phyloP scores from a whole-genome alignment of 2,888 invertebrate genomes.

The Macrosoma leucophasiata region DNA sequence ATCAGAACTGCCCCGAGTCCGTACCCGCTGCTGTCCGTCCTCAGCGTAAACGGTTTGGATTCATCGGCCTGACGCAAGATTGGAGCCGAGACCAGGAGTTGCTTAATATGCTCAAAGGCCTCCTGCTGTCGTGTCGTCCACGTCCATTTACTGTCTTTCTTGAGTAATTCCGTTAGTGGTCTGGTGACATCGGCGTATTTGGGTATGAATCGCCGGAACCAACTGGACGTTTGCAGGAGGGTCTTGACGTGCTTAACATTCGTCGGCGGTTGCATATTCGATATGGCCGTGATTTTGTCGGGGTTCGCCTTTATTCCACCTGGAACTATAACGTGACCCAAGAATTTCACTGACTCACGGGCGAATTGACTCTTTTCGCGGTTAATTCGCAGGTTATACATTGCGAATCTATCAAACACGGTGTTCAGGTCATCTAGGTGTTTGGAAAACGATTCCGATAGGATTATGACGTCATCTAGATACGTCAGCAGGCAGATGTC shows the following conservation, averaged over 20 bases:
- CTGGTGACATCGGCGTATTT: conserved; percentile 23
- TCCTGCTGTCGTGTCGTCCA: conserved; percentile 13
- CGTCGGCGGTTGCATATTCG: not conserved
- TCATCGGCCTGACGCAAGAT: conserved; percentile 23
- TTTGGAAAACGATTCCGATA: conserved; percentile 26
- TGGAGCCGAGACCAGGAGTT: conserved; percentile 2
- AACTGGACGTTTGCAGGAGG: conserved; percentile 30
- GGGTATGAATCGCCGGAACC: conserved; percentile 30
- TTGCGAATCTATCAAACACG: conserved; percentile 27
- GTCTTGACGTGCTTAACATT: conserved; percentile 24
- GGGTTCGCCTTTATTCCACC: conserved; percentile 30
- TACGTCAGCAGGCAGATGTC: conserved; percentile 15
- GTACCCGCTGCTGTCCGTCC: conserved; percentile 34
- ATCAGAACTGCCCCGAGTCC: conserved; percentile 21
- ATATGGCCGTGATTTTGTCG: conserved; percentile 28
- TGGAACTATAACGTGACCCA: conserved; percentile 32
- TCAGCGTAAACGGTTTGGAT: conserved; percentile 27
- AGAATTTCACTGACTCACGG: conserved; percentile 30
- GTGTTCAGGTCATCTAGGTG: conserved; percentile 30
- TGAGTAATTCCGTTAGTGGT: conserved; percentile 25
- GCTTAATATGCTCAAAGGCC: conserved; percentile 76
- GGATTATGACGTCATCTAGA: conserved; percentile 24
- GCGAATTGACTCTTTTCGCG: conserved; percentile 32
- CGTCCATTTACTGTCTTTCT: conserved; percentile 23
- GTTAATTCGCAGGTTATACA: conserved; percentile 28